Percentiles rank a stretch among this genome's conserved stretches.
phyloP scores from a whole-genome alignment of 2,113 vertebrate species.

The Cygnus buccinator region DNA sequence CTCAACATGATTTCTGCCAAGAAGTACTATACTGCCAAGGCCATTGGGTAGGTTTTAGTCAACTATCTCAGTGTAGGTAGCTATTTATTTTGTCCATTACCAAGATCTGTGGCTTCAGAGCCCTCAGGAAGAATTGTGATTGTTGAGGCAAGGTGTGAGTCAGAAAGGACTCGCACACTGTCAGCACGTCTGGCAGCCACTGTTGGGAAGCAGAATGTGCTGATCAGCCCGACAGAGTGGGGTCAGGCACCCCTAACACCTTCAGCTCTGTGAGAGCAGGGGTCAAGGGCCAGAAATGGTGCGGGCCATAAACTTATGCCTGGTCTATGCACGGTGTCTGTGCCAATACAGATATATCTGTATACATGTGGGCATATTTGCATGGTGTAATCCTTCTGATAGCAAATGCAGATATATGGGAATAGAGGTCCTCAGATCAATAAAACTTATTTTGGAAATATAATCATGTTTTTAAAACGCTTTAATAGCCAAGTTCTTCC shows the following conservation, averaged over 20 bases:
- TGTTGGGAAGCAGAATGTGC: background rate
- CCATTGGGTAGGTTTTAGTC: background rate
- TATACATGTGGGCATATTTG: accelerated
- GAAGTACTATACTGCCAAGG: background rate
- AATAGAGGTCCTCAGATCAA: background rate
- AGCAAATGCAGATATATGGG: background rate
- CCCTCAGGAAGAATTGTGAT: background rate
- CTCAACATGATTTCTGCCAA: background rate
- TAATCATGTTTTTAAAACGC: background rate
- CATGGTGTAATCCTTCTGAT: background rate
- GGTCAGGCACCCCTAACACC: background rate
- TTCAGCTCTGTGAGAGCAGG: background rate
- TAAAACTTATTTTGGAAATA: background rate
- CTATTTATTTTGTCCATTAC: background rate
- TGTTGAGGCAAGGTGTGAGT: background rate
- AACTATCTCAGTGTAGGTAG: background rate
- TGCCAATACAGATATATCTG: accelerated
- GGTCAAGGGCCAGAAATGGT: background rate
- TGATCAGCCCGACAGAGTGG: background rate
- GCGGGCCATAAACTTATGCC: background rate
- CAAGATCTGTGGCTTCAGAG: background rate
- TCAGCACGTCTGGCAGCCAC: background rate
- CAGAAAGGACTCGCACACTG: background rate
- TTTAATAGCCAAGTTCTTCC: background rate
- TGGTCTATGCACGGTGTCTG: accelerated